Evolutionary conservation across 2,888 invertebrate genomes (phyloP), one percentile per base, ranked within the genome.

Genomic region (Ormyrus rosae): DNA sequence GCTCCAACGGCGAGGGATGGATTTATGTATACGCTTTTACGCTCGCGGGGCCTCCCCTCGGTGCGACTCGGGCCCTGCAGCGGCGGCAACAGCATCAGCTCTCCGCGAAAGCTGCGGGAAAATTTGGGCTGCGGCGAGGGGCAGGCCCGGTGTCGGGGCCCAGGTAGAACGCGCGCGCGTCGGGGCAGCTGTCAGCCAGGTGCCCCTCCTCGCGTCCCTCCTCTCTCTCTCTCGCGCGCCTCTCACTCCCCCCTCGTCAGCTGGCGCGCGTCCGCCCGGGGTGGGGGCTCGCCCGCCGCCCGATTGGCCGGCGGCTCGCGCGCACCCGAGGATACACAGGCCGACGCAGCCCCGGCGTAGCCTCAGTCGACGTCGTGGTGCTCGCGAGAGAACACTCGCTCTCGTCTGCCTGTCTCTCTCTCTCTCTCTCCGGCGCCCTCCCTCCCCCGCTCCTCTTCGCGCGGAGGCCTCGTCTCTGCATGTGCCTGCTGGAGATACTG

Each of bases 251-350:
- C 19, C 64, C 78, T 63, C 74, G 81, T 78, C 81, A 81, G 81
- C 81, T 81, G 81, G 73, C 81, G 46, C 76, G 55, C 74, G 70
- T 34, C 19, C 50, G 64, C 71, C n/a, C 10, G 45, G 10, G 13
- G 67, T 11, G 51, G 56, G 61, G 68, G 19, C 10, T 2, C 72
- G 48, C 5, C 53, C 19, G 51, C 48, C 7, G 11, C 55, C 55
- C 19, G 83, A 90, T 90, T 90, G 90, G 90, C 56, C 80, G 84
- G 9, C 85, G 90, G 90, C 90, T 89, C 90, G 90, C 90, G 90
- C 90, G 87, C 88, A 83, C 10, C 48, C 67, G 51, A 46, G 75
- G 13, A 65, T 60, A 67, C 51, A 67, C 48, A 60, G 46, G 53
- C 74, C 69, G 34, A 55, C 11, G n/a, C 55, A 19, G 70, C 19